Evolutionary conservation across 2,113 vertebrate genomes (phyloP).

Genomic region (Cephalopholis sonnerati): DNA sequence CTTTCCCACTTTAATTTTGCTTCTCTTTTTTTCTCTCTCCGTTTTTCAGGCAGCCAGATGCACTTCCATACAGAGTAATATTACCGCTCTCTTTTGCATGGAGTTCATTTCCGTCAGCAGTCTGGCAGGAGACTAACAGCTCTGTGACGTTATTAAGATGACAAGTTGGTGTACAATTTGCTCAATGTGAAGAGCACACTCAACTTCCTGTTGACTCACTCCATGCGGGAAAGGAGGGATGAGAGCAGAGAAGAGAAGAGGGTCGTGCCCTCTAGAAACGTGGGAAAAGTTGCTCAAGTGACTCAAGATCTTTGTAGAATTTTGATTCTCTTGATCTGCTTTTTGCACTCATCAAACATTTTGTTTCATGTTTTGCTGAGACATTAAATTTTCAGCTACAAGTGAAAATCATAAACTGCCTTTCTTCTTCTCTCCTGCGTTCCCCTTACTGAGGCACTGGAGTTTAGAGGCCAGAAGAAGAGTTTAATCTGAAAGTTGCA

Average conservation of each 20-base stretch:
- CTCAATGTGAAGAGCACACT: slow-evolving; percentile 60
- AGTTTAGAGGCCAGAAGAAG: slow-evolving; percentile 37
- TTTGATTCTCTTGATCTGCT: not conserved
- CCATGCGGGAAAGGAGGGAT: slow-evolving; percentile 43
- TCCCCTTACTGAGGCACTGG: not conserved
- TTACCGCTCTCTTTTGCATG: slow-evolving; percentile 23
- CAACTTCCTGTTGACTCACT: slow-evolving; percentile 84
- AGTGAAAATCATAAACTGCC: not conserved
- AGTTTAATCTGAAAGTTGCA: slow-evolving; percentile 19
- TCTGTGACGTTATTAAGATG: slow-evolving; percentile 59
- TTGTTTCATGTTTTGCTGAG: not conserved
- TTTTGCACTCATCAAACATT: not conserved
- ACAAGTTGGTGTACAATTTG: slow-evolving; percentile 60
- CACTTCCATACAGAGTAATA: slow-evolving; percentile 29
- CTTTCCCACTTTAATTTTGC: slow-evolving; percentile 13
- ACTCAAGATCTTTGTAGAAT: slow-evolving; percentile 8
- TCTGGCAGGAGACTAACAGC: slow-evolving; percentile 63
- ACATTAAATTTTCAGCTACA: not conserved
- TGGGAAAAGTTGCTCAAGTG: not conserved
- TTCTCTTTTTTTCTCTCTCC: not conserved
- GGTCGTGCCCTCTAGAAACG: slow-evolving; percentile 30
- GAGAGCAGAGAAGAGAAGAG: not conserved
- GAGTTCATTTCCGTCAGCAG: slow-evolving; percentile 61
- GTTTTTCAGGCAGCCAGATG: slow-evolving; percentile 53
- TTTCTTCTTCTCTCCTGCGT: not conserved